A percentile compares a stretch with the other conserved stretches of the same genome.
Conservation (phyloP, 1,140 invertebrate genomes). For the Drosophila funebris region DNA sequence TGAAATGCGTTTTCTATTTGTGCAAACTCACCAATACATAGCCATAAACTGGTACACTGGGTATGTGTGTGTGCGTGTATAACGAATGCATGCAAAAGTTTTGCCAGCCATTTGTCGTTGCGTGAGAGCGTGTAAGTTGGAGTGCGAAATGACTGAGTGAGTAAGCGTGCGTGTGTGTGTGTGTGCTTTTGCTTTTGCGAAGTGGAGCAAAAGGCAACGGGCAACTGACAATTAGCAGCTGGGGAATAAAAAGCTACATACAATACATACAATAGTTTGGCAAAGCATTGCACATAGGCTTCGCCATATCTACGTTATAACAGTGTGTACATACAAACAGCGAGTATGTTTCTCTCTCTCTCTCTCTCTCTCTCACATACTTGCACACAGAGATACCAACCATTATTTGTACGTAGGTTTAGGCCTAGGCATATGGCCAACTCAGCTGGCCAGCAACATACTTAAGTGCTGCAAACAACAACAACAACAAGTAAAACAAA, state of each 20-base stretch:
- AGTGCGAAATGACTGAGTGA: conserved; percentile 11
- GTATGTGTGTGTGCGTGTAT: not conserved
- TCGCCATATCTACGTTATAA: conserved; percentile 24
- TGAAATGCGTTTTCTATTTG: conserved; percentile 50
- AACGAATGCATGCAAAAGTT: conserved; percentile 42
- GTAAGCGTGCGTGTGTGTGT: conserved; percentile 3
- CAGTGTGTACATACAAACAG: conserved; percentile 36
- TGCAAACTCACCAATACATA: conserved; percentile 40
- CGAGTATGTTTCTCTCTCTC: conserved; percentile 11
- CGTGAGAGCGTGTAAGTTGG: conserved; percentile 21
- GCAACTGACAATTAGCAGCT: conserved; percentile 47
- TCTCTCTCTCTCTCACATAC: conserved; percentile 1
- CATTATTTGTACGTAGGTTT: conserved; percentile 18
- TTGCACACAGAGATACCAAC: conserved; percentile 42
- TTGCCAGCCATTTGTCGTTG: too few relatives aligned
- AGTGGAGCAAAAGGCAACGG: conserved; percentile 45
- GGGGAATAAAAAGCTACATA: conserved; percentile 32
- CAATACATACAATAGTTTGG: conserved; percentile 36
- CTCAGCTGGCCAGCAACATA: conserved; percentile 17
- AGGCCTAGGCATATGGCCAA: conserved; percentile 29
- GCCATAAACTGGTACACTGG: conserved; percentile 3
- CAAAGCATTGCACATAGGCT: conserved; percentile 60
- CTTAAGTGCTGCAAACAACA: conserved; percentile 12
- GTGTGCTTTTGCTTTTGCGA: conserved; percentile 20
- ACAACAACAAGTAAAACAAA: conserved; percentile 18